Base-by-base conservation (phyloP, 2,113 vertebrate genomes). In the Callithrix jacchus region DNA sequence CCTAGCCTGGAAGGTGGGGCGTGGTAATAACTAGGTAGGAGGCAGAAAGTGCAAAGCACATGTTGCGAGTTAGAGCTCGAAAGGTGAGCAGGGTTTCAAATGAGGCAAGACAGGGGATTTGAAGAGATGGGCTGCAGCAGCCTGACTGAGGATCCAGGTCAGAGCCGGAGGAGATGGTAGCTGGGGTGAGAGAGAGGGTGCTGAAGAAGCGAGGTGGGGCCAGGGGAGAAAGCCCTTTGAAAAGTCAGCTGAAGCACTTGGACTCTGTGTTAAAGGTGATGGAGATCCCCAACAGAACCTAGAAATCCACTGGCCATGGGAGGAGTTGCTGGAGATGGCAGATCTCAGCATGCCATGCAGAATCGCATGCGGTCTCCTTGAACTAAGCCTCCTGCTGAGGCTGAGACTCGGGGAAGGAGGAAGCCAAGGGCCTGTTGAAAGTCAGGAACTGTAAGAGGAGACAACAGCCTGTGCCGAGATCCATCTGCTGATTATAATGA, bases 401-500 rank as follows among this genome's bases (percentile, higher is more conserved):
- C 2, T 12, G 56, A 92, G 37, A 73, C 64, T 61, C 66, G 0
- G 70, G 40, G n/a, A 61, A 16, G 58, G 83, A 90, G 88, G 66
- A 95, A 76, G 83, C 68, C 71, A 61, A 93, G 93, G 79, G 86
- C 77, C 86, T 70, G 82, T 98, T 97, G 97, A 98, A 97, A 98
- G 98, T 97, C 97, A 96, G 98, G 92, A 98, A 97, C 93, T 97
- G 94, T 45, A 83, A 97, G 96, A 98, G 92, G 95, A 98, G 97
- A 93, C 91, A 77, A 96, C 96, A 98, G 97, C 77, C 93, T 95
- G 93, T 90, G 87, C 96, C 96, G 95, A 97, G 98, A 97, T 98
- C 97, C 86, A 42, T 97, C 98, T 95, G 97, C 98, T 98, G 98
- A 98, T 98, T 98, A 90, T 97, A 98, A 98, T 96, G 97, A 98